Percentiles rank a stretch among this genome's conserved stretches.
phyloP scores from a whole-genome alignment of 2,113 vertebrate species.

The Apodemus speciosus region DNA sequence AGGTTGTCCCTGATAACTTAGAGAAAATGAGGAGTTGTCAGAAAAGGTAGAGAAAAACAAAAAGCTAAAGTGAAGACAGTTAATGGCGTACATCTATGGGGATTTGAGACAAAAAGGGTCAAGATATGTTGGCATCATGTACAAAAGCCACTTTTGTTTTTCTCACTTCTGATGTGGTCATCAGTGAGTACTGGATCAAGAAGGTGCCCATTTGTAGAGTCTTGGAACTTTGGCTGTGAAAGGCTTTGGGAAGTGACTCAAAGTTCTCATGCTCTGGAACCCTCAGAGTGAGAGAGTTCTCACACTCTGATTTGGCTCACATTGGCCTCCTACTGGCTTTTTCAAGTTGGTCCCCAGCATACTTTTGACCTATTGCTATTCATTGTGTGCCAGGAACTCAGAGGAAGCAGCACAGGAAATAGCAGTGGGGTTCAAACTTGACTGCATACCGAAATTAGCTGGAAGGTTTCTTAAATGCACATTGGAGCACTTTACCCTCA shows the following conservation, averaged over 20 bases:
- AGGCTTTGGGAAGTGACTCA: neutral
- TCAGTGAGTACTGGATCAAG: neutral
- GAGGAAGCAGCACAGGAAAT: neutral
- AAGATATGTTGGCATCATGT: slow-evolving; percentile 51
- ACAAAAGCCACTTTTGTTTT: slow-evolving; percentile 45
- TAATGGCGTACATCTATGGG: slow-evolving; percentile 55
- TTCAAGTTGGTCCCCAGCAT: neutral
- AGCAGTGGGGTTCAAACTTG: neutral
- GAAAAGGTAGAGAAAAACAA: slow-evolving; percentile 65
- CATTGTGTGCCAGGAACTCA: neutral
- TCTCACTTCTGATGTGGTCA: slow-evolving; percentile 53
- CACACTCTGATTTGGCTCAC: neutral
- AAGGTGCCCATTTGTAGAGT: slow-evolving; percentile 20
- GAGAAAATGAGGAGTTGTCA: slow-evolving; percentile 65
- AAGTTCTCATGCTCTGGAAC: neutral
- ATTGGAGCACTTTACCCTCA: neutral
- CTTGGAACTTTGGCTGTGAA: neutral
- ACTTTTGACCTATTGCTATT: neutral
- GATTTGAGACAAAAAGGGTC: slow-evolving; percentile 63
- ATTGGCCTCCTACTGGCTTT: neutral
- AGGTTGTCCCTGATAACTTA: slow-evolving; percentile 76
- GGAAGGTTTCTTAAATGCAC: neutral
- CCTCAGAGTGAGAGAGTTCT: neutral
- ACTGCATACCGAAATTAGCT: neutral
- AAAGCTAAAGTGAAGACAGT: slow-evolving; percentile 61